Evolutionary conservation across 2,888 invertebrate genomes (phyloP), one percentile per base, ranked within the genome.

Genomic region (Oscheius sp.): DNA sequence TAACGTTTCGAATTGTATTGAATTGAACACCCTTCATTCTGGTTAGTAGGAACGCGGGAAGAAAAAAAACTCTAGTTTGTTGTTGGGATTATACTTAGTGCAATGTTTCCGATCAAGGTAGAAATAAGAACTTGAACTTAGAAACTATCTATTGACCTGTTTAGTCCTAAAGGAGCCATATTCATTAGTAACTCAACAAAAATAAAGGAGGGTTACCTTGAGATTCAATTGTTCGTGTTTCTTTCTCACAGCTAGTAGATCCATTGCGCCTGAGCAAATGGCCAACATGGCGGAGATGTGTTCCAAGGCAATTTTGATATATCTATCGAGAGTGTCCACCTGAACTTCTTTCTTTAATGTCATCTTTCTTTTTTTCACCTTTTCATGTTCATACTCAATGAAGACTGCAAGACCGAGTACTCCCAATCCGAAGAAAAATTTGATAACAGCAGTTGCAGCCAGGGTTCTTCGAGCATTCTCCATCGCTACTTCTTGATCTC

Each of bases 271-370:
- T 63, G 80, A 80, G 38, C 71, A 72, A 26, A 85, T 68, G 0
- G 77, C 80, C 14, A 86, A 70, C 76, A 82, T 73, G 0, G 80
- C 82, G 8, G 83, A 70, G 38, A 85, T 74, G 68, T 85, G 83
- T 26, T 86, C 85, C 61, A 83, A 67, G 1, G 81, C 83, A 45
- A 86, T 84, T 68, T 83, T 80, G 67, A 85, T 82, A 77, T 82
- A 85, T 38, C 79, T 80, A 33, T 83, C 81, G 9, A 71, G 67
- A 14, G 78, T 77, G 24, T 78, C 67, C 44, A 85, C 71, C 72
- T 79, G 71, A 41, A 36, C 12, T 3, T 14, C 9, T 50, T 12
- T 50, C 6, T 26, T 24, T 51, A 17, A 12, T 14, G 14, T 26
- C 24, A 5, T 17, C 28, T 5, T 22, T 24, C 22, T 5, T 28